phyloP scores from a whole-genome alignment of 1,140 invertebrate species.

The Drosophila pachea region DNA sequence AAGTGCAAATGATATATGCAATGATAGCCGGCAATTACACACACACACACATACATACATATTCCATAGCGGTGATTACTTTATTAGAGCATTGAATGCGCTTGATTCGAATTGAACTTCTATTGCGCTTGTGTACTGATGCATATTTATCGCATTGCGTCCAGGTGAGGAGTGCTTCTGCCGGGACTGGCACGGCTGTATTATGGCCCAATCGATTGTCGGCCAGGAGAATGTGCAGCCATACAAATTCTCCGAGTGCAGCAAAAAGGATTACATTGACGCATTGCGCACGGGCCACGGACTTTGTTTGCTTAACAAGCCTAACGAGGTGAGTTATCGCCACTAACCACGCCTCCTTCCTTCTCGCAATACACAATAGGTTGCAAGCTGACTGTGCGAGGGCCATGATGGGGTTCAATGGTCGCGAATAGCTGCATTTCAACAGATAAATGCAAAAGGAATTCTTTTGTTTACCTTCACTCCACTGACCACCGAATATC shows the following conservation, averaged over 20 bases:
- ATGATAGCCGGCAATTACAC: no score
- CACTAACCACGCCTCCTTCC: not conserved
- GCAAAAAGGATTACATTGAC: constrained; percentile 90
- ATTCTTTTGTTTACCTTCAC: not conserved
- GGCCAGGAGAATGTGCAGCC: constrained; percentile 94
- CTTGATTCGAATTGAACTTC: constrained; percentile 2
- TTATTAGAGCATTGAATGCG: not conserved
- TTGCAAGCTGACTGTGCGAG: constrained; percentile 9
- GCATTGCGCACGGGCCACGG: constrained; percentile 88
- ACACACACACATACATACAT: no score
- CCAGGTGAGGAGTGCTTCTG: constrained; percentile 87
- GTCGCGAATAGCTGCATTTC: constrained; percentile 8
- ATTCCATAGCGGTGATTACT: no score
- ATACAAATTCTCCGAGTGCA: constrained; percentile 95
- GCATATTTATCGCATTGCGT: not conserved
- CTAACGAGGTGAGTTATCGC: constrained; percentile 86
- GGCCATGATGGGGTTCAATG: not conserved
- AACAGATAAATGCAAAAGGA: not conserved
- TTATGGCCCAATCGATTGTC: constrained; percentile 95
- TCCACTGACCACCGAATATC: no score
- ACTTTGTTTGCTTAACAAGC: constrained; percentile 93
- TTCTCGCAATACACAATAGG: constrained; percentile 9
- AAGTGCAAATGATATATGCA: no score
- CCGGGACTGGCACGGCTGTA: constrained; percentile 96
- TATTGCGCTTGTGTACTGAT: constrained; percentile 1